Evolutionary conservation across 2,113 vertebrate genomes (phyloP).

Genomic region (Chamaea fasciata): DNA sequence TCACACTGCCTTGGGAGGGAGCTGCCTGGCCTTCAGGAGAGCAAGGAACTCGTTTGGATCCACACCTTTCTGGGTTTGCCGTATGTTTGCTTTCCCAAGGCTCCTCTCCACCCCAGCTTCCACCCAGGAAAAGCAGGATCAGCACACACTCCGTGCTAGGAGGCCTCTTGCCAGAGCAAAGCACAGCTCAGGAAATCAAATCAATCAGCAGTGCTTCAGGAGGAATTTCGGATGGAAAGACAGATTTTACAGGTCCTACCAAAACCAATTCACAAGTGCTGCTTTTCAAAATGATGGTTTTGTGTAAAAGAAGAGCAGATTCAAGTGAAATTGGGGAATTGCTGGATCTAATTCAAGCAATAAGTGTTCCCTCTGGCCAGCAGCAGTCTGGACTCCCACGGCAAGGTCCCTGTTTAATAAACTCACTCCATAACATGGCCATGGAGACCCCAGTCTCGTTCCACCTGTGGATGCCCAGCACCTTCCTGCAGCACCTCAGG

Average conservation of each 20-base stretch:
- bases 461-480: neutral
- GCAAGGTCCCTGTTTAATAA: neutral
- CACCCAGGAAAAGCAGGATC: neutral
- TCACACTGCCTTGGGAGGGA: neutral
- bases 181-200: neutral
- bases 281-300: neutral
- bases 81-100: neutral
- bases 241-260: neutral
- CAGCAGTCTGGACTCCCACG: neutral
- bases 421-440: neutral
- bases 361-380: neutral
- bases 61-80: neutral
- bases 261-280: rapidly evolving
- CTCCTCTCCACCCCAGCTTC: neutral
- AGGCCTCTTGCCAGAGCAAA: neutral
- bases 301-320: neutral
- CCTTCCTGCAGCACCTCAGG: rapidly evolving
- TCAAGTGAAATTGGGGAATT: neutral
- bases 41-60: neutral
- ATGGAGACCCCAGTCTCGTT: neutral
- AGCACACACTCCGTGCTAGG: neutral
- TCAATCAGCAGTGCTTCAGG: neutral
- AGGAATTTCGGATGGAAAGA: neutral
- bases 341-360: neutral
- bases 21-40: neutral